Evolutionary conservation across 2,113 vertebrate genomes (phyloP), one percentile per base, ranked within the genome.

Genomic region (Thunnus maccoyii): DNA sequence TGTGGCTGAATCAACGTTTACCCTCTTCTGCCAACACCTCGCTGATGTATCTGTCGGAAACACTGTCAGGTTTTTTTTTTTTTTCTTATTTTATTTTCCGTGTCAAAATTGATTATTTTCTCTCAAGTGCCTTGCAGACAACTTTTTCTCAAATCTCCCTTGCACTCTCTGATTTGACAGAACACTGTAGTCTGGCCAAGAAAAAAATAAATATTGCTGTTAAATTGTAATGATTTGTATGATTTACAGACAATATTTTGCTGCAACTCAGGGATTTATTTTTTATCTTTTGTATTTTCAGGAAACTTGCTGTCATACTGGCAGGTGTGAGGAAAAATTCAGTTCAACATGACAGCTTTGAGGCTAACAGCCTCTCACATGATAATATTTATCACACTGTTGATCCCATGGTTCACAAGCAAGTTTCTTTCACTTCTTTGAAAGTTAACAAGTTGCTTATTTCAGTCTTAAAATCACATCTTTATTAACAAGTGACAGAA

Each of bases 81-180:
- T 15, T 13, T n/a, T 27, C 16, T 72, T 71, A 1, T 55, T 65
- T 22, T 41, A 3, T 47, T 51, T 18, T 41, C 51, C 11, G 4
- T 82, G 84, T 81, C 73, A 80, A 27, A 52, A 83, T 78, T 9
- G 47, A 82, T 91, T 52, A 2, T 56, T 63, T 81, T 75, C 69
- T 16, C 57, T 56, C 12, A 41, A 25, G 61, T 44, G 57, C 25
- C 65, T 83, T 63, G 32, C 25, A 66, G 72, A 72, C 78, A 20
- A 36, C 17, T 55, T 41, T 58, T 54, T 63, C 61, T 64, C 56
- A 67, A 51, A 36, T 79, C 65, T 76, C 47, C 1, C 32, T 36
- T 7, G 5, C 36, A 54, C 16, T 27, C 63, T 72, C 7, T 80
- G 55, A 75, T 88, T 60, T 67, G 69, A 83, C 44, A 30, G 67